A percentile compares a stretch with the other conserved stretches of the same genome.
Evolutionary conservation across 2,888 invertebrate genomes (phyloP).

Genomic region (Dryocosmus kuriphilus): DNA sequence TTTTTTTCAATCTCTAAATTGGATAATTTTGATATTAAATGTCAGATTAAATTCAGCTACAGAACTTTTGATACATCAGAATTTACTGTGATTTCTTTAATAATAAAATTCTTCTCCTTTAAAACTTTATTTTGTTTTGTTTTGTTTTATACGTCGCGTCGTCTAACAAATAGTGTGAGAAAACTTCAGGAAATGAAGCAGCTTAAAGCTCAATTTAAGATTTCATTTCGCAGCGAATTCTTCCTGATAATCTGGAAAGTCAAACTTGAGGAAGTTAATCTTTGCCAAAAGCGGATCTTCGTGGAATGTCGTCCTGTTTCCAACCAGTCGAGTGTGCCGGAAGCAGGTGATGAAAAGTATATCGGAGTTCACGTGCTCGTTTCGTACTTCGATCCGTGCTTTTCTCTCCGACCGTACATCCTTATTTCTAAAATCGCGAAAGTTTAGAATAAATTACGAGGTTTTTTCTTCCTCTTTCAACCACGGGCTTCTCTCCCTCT

Average conservation of each 20-base stretch:
- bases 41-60: no score
- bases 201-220: not conserved
- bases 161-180: not conserved
- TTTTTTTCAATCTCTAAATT: no score
- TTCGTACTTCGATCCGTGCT: conserved; percentile 12
- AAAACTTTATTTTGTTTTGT: no score
- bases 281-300: conserved; percentile 22
- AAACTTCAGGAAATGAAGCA: not conserved
- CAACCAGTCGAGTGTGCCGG: conserved; percentile 25
- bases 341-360: conserved; percentile 22
- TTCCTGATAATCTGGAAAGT: conserved; percentile 6
- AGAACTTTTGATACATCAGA: no score
- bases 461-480: conserved; percentile 22
- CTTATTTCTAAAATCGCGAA: conserved; percentile 30
- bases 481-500: not conserved
- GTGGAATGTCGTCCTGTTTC: conserved; percentile 23
- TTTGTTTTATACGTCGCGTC: not conserved
- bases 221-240: not conserved
- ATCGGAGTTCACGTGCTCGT: conserved; percentile 31
- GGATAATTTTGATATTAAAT: no score
- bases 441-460: conserved; percentile 39
- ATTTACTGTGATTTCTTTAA: no score
- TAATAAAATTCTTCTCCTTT: not conserved
- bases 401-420: conserved; percentile 20
- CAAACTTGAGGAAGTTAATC: conserved; percentile 22